Evolutionary conservation across 1,140 invertebrate species (phyloP).

Genomic region (Drosophila saltans): DNA sequence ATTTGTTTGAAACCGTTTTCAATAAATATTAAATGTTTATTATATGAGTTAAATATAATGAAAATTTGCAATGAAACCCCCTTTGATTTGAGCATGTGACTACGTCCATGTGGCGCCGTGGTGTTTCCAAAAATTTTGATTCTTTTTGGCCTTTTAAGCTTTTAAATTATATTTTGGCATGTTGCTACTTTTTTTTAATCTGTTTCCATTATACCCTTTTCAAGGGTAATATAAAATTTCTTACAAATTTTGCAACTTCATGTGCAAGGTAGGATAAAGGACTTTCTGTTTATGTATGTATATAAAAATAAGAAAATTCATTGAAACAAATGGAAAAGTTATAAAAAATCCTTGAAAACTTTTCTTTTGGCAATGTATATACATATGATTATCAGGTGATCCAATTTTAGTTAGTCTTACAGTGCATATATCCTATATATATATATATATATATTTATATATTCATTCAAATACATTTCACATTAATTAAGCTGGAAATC

Average conservation of each 20-base stretch:
- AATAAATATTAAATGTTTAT: not conserved
- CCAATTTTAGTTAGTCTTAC: too few relatives aligned
- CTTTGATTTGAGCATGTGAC: conserved; percentile 15
- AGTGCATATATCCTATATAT: too few relatives aligned
- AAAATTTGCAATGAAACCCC: conserved; percentile 15
- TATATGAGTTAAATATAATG: not conserved
- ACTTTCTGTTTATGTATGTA: too few relatives aligned
- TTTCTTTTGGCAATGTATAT: too few relatives aligned
- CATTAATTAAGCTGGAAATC: too few relatives aligned
- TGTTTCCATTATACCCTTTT: conserved; percentile 22
- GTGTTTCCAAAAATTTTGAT: conserved; percentile 22
- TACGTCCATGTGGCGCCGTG: conserved; percentile 34
- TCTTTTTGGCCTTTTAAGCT: conserved; percentile 50
- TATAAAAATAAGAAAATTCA: too few relatives aligned
- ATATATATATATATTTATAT: too few relatives aligned
- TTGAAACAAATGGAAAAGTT: too few relatives aligned
- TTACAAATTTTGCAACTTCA: not conserved
- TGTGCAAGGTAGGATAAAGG: not conserved
- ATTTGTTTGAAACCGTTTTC: not conserved
- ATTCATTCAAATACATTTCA: too few relatives aligned
- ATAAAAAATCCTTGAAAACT: too few relatives aligned
- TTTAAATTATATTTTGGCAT: conserved; percentile 67
- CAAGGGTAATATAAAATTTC: not conserved
- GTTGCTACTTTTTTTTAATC: conserved; percentile 38
- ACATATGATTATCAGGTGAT: too few relatives aligned